Conservation (phyloP, 2,113 vertebrate genomes). For the Puntigrus tetrazona region DNA sequence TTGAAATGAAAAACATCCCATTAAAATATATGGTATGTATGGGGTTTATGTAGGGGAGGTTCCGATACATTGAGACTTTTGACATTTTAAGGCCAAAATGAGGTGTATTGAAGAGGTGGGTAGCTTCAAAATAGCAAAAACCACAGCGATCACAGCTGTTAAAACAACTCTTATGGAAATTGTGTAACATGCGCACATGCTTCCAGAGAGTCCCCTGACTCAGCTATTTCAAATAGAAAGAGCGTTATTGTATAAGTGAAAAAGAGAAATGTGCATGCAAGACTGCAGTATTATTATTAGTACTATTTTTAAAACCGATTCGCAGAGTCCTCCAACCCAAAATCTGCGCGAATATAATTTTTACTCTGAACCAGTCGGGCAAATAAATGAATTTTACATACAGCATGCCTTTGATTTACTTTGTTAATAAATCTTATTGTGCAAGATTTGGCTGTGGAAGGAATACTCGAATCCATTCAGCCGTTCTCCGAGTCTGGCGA, state of each 20-base stretch:
- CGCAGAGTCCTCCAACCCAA: not conserved
- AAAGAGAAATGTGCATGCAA: not conserved
- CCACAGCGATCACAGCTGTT: constrained; percentile 39
- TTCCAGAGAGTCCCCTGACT: not conserved
- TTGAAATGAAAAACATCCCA: not conserved
- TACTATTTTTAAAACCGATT: not conserved
- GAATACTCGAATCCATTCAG: too few species aligned
- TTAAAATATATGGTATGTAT: not conserved
- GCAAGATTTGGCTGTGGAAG: too few species aligned
- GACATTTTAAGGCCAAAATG: constrained; percentile 12
- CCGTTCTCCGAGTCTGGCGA: too few species aligned
- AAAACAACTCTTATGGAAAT: constrained; percentile 36
- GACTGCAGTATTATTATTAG: constrained; percentile 11
- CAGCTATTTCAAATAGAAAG: constrained; percentile 34
- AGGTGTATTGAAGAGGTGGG: constrained; percentile 12
- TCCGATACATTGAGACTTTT: not conserved
- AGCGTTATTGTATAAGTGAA: constrained; percentile 23
- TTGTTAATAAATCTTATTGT: not conserved
- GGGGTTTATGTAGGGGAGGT: not conserved
- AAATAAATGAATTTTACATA: not conserved
- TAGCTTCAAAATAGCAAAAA: constrained; percentile 7
- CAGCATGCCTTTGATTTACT: not conserved
- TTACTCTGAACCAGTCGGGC: not conserved
- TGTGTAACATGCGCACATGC: constrained; percentile 5
- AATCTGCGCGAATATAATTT: too few species aligned